Evolutionary conservation across 2,797 vertebrate species (phyloP).

Genomic region (Danionella dracula): DNA sequence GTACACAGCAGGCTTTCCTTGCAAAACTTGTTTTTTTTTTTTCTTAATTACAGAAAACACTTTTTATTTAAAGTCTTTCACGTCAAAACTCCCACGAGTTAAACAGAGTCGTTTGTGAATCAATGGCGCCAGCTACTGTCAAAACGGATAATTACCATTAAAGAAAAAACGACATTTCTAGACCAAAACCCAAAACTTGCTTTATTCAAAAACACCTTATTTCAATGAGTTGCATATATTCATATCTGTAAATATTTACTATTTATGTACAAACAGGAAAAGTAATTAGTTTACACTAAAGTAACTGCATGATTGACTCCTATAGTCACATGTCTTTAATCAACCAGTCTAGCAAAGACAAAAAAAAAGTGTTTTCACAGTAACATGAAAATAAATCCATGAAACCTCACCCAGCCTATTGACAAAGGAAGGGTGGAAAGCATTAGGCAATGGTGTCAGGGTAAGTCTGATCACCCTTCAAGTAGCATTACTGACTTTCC

Average conservation of each 20-base stretch:
- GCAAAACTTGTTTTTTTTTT: no score
- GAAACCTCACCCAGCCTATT: neutral
- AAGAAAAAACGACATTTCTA: neutral
- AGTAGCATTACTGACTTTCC: slow-evolving; percentile 29
- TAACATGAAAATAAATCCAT: slow-evolving; percentile 22
- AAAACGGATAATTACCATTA: neutral
- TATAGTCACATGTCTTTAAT: slow-evolving; percentile 6
- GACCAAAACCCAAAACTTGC: slow-evolving; percentile 42
- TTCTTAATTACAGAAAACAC: no score
- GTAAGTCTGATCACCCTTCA: slow-evolving; percentile 5
- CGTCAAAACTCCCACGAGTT: no score
- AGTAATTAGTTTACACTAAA: slow-evolving; percentile 20
- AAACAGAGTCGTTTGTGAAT: no score
- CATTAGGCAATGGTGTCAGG: neutral
- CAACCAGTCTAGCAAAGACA: neutral
- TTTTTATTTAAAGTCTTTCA: no score
- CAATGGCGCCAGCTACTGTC: slow-evolving; percentile 47
- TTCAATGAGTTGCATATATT: slow-evolving; percentile 65
- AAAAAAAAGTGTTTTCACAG: neutral
- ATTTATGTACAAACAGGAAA: slow-evolving; percentile 58
- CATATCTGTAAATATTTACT: slow-evolving; percentile 61
- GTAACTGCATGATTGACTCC: slow-evolving; percentile 16
- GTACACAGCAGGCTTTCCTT: no score
- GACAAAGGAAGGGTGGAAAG: neutral
- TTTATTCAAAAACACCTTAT: slow-evolving; percentile 64